Evolutionary conservation across 2,113 vertebrate genomes (phyloP).

Genomic region (Nannospalax galili): DNA sequence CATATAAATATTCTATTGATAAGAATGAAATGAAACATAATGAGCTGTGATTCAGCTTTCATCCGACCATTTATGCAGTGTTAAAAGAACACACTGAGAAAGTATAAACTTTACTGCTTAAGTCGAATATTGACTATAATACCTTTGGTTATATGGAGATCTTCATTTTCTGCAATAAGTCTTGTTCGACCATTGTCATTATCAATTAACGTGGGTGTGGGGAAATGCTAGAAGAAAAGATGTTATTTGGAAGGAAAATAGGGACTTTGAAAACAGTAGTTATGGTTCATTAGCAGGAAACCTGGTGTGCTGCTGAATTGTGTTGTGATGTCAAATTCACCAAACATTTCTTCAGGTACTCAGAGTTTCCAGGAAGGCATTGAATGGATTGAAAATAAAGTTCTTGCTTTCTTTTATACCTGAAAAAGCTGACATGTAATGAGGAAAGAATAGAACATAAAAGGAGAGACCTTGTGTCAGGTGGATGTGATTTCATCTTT

Average conservation of each 20-base stretch:
- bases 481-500: not conserved
- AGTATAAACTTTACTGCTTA: accelerated
- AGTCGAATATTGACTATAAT: no score
- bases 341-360: not conserved
- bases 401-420: not conserved
- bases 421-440: not conserved
- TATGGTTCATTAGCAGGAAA: not conserved
- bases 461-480: accelerated
- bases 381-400: not conserved
- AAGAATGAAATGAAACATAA: not conserved
- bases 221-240: not conserved
- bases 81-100: not conserved
- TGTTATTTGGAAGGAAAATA: not conserved
- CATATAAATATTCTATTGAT: not conserved
- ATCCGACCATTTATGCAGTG: accelerated
- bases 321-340: not conserved
- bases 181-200: not conserved
- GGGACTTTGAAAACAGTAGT: not conserved
- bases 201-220: no score
- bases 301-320: not conserved
- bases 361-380: not conserved
- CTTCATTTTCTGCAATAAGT: not conserved
- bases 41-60: not conserved
- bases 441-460: not conserved
- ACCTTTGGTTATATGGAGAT: not conserved